Base-by-base conservation (phyloP, 2,113 vertebrate genomes). In the Grantiella picta region DNA sequence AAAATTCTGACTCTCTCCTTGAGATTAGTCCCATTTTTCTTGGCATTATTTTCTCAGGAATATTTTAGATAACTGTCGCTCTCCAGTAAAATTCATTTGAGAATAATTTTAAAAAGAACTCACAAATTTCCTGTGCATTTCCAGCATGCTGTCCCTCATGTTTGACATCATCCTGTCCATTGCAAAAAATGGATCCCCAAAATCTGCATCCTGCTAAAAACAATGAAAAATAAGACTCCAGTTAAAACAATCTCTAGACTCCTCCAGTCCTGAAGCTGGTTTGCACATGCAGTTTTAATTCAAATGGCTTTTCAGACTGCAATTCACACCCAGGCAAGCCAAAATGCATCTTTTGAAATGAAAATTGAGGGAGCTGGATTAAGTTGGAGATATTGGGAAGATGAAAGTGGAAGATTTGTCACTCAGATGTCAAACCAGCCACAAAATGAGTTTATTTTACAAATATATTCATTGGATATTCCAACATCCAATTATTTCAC, bases 121-220 rank as follows among this genome's bases (percentile, higher is more conserved):
- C 97, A 99, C 99, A 97, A 98, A 96, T 95, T 98, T 98, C 81
- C 97, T 98, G 50, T 99, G 98, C 98, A 98, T 97, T 27, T 98
- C 98, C 36, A 97, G 94, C 98, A 99, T 98, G 63, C 92, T 97
- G 97, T 97, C 98, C 89, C 98, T 98, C 99, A 99, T 98, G 86
- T 98, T 98, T 89, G 96, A 72, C 98, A 99, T 98, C 98, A 99
- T 98, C 97, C 91, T 98, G 96, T 99, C 99, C 95, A 99, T 97
- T 92, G 98, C 96, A 90, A 97, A 94, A 75, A 99, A 99, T 64
- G 98, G 98, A 44, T 98, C 98, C 65, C 91, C 97, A 60, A 98
- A 95, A 95, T 98, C 98, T 87, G 93, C 61, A 96, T 96, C 98
- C 98, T 99, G 96, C 14, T 65, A 50, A 78, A 89, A 94, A 35